A percentile compares a stretch with the other conserved stretches of the same genome.
Evolutionary conservation across 2,888 invertebrate species (phyloP).

Genomic region (Amblyjoppa fuscipennis): DNA sequence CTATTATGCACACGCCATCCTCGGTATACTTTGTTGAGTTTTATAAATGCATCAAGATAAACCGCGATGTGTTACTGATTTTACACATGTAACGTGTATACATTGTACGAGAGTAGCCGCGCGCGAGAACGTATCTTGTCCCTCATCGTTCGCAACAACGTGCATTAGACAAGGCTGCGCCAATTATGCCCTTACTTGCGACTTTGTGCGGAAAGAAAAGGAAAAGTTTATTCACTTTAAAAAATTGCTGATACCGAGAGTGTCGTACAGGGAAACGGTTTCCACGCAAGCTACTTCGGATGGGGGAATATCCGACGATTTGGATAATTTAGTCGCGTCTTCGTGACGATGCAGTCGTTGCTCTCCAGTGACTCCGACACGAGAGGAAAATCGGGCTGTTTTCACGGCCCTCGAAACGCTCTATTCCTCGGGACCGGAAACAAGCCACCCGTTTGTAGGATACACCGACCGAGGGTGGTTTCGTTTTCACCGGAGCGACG

Average conservation of each 20-base stretch:
- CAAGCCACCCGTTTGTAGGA: conserved; percentile 51
- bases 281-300: not conserved
- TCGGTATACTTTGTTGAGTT: conserved; percentile 17
- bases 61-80: conserved; percentile 7
- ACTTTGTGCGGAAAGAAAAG: not conserved
- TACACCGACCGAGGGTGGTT: conserved; percentile 37
- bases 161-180: not conserved
- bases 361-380: not conserved
- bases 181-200: conserved; percentile 7
- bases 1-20: not conserved
- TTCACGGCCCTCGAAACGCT: conserved; percentile 53
- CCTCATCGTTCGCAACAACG: conserved; percentile 4
- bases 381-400: not conserved
- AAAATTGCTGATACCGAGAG: conserved; percentile 11
- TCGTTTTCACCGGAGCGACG: conserved; percentile 33
- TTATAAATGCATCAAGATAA: conserved; percentile 67
- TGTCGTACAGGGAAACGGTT: not conserved
- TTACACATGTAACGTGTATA: conserved; percentile 5
- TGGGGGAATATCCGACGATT: not conserved
- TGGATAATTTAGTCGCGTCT: not conserved
- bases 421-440: conserved; percentile 64
- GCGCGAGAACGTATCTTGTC: not conserved
- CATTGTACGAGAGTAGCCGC: not conserved
- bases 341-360: not conserved
- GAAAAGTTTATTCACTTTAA: conserved; percentile 36